Evolutionary conservation across 2,113 vertebrate species (phyloP).

Genomic region (Lepus europaeus): DNA sequence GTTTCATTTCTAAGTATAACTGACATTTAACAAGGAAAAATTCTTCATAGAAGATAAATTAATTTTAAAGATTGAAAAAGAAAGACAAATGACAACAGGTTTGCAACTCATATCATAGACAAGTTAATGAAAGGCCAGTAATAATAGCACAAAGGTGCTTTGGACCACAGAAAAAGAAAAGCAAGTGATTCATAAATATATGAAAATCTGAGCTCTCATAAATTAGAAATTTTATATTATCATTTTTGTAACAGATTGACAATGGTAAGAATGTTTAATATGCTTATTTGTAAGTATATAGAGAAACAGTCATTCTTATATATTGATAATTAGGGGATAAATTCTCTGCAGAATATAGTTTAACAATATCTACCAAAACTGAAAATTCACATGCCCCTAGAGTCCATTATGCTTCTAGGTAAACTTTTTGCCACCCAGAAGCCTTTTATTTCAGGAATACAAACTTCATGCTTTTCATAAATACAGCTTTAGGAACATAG

Average conservation of each 20-base stretch:
- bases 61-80: too few species aligned
- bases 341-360: not conserved
- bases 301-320: not conserved
- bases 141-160: not conserved
- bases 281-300: not conserved
- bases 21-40: not conserved
- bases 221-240: not conserved
- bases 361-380: not conserved
- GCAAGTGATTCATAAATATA: not conserved
- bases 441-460: too few species aligned
- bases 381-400: not conserved
- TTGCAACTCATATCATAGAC: not conserved
- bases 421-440: too few species aligned
- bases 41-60: not conserved
- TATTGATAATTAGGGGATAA: not conserved
- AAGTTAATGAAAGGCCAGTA: not conserved
- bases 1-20: not conserved
- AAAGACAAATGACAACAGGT: not conserved
- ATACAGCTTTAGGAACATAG: too few species aligned
- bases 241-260: not conserved
- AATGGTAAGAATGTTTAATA: not conserved
- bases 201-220: not conserved
- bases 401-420: not conserved
- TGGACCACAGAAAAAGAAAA: not conserved
- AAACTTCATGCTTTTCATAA: too few species aligned